Conservation (phyloP, 64 coral and sea anemone genomes). For the Trachythela sp. region DNA sequence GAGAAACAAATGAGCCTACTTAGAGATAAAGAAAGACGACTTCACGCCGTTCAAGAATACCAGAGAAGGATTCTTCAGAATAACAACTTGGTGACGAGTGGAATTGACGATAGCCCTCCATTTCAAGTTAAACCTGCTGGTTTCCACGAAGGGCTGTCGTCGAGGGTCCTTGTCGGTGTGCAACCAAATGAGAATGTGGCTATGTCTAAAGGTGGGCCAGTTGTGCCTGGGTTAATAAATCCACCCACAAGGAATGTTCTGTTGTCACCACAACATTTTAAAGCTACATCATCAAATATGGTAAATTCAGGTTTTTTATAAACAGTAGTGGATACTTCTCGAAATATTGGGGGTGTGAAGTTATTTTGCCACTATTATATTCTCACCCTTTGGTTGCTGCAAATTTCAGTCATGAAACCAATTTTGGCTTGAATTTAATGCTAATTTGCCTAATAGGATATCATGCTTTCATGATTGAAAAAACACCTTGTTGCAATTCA, state of each 20-base stretch:
- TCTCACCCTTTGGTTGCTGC: too few relatives aligned
- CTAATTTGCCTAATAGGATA: too few relatives aligned
- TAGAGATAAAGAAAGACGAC: neutral
- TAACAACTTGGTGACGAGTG: neutral
- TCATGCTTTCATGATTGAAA: too few relatives aligned
- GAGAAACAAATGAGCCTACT: neutral
- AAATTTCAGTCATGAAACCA: too few relatives aligned
- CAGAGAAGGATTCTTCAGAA: neutral
- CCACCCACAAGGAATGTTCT: neutral
- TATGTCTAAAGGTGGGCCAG: neutral
- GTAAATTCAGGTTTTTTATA: neutral
- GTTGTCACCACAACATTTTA: slow-evolving; percentile 4
- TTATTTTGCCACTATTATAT: too few relatives aligned
- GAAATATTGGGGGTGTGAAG: too few relatives aligned
- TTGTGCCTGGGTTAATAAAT: neutral
- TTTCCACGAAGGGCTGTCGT: neutral
- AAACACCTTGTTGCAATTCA: too few relatives aligned
- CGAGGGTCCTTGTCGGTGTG: neutral
- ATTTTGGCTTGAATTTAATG: too few relatives aligned
- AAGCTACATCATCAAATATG: neutral
- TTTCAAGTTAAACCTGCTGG: neutral
- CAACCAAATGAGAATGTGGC: too few relatives aligned
- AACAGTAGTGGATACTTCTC: too few relatives aligned
- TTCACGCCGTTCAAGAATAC: slow-evolving; percentile 1
- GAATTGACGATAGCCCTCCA: neutral